Evolutionary conservation across 1,140 invertebrate species (phyloP).

Genomic region (Drosophila tristis): DNA sequence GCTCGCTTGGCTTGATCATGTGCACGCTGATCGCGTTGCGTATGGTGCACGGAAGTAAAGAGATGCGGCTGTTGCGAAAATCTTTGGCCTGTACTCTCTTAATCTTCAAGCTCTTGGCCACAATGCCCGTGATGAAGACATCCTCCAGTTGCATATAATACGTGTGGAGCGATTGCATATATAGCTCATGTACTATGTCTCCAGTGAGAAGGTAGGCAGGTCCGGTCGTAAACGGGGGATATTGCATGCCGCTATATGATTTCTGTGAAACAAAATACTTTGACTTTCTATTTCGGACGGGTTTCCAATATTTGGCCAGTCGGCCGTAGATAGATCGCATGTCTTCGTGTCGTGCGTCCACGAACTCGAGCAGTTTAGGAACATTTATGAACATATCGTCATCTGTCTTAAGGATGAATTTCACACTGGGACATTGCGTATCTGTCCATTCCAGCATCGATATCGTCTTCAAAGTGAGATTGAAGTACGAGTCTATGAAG

Average conservation of each 20-base stretch:
- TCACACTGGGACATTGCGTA: constrained; percentile 90
- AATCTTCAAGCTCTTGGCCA: constrained; percentile 89
- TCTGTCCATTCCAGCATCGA: constrained; percentile 94
- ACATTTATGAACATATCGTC: constrained; percentile 97
- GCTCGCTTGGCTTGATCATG: constrained; percentile 94
- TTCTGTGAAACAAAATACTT: constrained; percentile 93
- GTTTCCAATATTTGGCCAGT: constrained; percentile 92
- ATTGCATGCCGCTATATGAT: constrained; percentile 89
- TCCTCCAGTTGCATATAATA: constrained; percentile 94
- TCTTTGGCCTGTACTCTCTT: constrained; percentile 90
- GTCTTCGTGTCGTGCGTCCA: constrained; percentile 87
- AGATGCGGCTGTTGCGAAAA: constrained; percentile 92
- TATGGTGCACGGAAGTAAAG: constrained; percentile 91
- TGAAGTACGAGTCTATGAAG: constrained; percentile 93
- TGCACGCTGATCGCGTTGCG: constrained; percentile 93
- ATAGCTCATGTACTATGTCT: constrained; percentile 88
- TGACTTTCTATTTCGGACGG: constrained; percentile 91
- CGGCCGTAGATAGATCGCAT: constrained; percentile 91
- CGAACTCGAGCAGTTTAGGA: constrained; percentile 89
- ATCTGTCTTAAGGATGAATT: constrained; percentile 93
- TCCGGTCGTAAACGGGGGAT: constrained; percentile 94
- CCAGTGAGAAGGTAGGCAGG: constrained; percentile 92
- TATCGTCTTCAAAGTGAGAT: constrained; percentile 94
- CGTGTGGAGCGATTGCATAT: constrained; percentile 86
- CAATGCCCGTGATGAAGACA: constrained; percentile 95